phyloP scores from a whole-genome alignment of 2,113 vertebrate species.

The Stigmatopora nigra region DNA sequence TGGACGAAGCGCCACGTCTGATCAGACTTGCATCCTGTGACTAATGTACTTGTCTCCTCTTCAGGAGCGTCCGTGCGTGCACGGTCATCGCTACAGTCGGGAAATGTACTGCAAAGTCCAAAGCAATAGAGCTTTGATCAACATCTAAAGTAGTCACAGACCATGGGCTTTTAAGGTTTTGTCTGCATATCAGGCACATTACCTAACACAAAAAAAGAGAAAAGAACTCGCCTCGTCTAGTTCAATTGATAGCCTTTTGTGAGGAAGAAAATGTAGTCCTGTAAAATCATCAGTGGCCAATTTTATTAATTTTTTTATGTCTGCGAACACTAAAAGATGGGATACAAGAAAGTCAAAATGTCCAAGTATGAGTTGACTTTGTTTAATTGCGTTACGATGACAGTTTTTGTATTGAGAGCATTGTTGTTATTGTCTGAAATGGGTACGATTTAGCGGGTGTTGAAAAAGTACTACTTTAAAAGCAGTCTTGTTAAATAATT shows the following conservation, averaged over 20 bases:
- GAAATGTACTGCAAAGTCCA: conserved; percentile 17
- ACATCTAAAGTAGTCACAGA: conserved; percentile 15
- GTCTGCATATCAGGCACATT: conserved; percentile 1
- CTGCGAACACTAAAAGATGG: neutral
- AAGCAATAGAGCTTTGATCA: conserved; percentile 24
- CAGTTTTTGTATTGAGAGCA: neutral
- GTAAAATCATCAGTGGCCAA: neutral
- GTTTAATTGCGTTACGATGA: neutral
- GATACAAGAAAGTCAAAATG: neutral
- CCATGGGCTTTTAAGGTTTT: conserved; percentile 5
- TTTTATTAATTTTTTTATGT: neutral
- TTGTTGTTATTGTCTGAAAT: neutral
- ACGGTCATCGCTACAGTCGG: conserved; percentile 19
- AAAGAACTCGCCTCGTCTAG: neutral
- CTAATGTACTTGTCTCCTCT: conserved; percentile 45
- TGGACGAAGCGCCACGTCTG: conserved; percentile 21
- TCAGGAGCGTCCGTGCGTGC: conserved; percentile 10
- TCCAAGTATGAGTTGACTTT: neutral
- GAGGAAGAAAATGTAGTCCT: neutral
- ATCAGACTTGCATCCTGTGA: conserved; percentile 48
- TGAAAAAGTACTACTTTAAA: neutral
- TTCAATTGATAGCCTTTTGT: neutral
- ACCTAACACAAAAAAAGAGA: neutral
- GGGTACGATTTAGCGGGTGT: neutral
- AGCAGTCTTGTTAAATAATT: neutral